These are phyloP conservation scores for Junonia oenone DNA, from an alignment of 2,888 invertebrate genomes.

Conservation along the genomic window DNA sequence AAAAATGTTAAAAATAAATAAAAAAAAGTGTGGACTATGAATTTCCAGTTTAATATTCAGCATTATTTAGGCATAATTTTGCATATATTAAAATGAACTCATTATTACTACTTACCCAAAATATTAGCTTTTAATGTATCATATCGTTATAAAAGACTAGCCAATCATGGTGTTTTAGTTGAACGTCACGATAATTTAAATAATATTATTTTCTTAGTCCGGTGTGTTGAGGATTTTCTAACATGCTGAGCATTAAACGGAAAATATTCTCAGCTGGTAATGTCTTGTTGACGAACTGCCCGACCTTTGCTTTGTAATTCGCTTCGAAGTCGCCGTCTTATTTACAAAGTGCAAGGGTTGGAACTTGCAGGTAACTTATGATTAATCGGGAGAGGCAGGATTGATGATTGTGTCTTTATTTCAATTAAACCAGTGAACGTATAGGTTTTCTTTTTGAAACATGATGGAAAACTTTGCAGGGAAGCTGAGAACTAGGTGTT, in stretches of 20 bases:
- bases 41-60: conserved; percentile 81
- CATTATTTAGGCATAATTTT: conserved; percentile 76
- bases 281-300: conserved; percentile 76
- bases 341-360: conserved; percentile 69
- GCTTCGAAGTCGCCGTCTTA: conserved; percentile 44
- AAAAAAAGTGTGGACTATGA: conserved; percentile 71
- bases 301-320: conserved; percentile 74
- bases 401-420: conserved; percentile 50
- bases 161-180: conserved; percentile 51
- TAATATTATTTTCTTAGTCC: conserved; percentile 39
- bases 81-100: conserved; percentile 62
- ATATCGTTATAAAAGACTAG: conserved; percentile 52
- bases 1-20: conserved; percentile 43
- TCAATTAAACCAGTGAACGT: conserved; percentile 55
- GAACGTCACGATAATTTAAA: conserved; percentile 40
- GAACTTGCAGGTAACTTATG: conserved; percentile 43
- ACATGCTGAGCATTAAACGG: conserved; percentile 79
- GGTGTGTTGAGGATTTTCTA: conserved; percentile 61
- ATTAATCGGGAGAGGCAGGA: conserved; percentile 48
- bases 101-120: conserved; percentile 58
- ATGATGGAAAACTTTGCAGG: conserved; percentile 76
- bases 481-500: conserved; percentile 75
- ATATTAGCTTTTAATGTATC: conserved; percentile 73
- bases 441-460: conserved; percentile 71
- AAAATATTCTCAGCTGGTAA: conserved; percentile 74